A percentile compares a stretch with the other conserved stretches of the same genome.
Evolutionary conservation across 2,113 vertebrate genomes (phyloP).

Genomic region (Chionomys nivalis): DNA sequence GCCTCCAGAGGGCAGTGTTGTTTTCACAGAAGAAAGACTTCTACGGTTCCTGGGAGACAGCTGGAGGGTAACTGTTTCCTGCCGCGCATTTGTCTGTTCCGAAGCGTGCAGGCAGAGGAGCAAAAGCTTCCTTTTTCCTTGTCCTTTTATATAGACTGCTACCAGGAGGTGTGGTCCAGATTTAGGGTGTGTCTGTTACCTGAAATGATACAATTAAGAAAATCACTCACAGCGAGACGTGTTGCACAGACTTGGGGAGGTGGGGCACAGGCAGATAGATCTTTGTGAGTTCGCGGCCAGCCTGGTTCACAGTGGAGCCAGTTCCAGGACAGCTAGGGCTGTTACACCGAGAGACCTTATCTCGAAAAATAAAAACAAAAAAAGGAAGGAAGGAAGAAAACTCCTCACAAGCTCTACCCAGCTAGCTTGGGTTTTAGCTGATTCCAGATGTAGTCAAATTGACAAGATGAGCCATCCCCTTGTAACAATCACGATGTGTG

Average conservation of each 20-base stretch:
- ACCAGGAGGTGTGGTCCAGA: neutral
- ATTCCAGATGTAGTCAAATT: neutral
- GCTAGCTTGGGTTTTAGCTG: neutral
- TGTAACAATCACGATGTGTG: neutral
- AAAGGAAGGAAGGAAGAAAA: neutral
- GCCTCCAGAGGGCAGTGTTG: constrained; percentile 64
- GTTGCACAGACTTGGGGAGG: neutral
- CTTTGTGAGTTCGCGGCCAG: neutral
- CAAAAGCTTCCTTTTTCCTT: neutral
- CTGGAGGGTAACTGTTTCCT: neutral
- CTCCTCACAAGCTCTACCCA: neutral
- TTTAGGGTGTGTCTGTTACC: neutral
- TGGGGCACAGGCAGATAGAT: neutral
- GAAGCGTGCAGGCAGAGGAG: no score
- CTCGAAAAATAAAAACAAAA: neutral
- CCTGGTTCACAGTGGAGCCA: neutral
- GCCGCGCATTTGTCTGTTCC: neutral
- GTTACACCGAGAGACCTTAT: neutral
- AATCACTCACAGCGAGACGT: neutral
- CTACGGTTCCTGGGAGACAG: neutral
- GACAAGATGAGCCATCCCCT: neutral
- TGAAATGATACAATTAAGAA: neutral
- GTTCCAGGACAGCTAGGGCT: no score
- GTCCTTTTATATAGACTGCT: neutral
- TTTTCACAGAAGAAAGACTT: constrained; percentile 35